Evolutionary conservation across 2,113 vertebrate species (phyloP).

Genomic region (Columbina picui): DNA sequence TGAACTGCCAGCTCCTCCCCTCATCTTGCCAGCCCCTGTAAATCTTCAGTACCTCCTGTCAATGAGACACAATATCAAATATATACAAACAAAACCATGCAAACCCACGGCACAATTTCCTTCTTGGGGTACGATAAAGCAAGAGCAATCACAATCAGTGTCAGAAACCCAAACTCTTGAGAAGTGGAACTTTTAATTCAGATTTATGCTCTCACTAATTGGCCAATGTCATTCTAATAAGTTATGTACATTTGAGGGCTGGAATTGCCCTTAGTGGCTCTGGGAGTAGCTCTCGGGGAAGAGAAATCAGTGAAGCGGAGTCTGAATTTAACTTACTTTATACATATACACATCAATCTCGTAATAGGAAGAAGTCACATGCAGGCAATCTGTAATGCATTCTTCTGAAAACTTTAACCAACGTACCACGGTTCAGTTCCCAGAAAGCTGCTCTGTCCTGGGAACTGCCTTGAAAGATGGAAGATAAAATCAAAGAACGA

Average conservation of each 20-base stretch:
- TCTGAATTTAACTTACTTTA: background rate
- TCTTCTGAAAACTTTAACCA: background rate
- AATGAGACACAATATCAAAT: background rate
- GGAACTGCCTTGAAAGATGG: background rate
- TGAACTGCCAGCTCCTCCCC: background rate
- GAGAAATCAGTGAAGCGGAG: background rate
- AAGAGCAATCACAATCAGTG: rapidly evolving
- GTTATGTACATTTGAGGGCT: background rate
- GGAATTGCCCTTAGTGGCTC: background rate
- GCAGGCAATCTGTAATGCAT: background rate
- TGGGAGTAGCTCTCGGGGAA: background rate
- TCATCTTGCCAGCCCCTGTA: background rate
- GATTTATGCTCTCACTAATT: background rate
- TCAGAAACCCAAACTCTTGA: background rate
- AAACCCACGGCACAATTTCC: background rate
- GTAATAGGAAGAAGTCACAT: background rate
- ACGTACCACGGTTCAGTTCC: background rate
- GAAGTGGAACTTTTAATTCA: background rate
- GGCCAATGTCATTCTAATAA: background rate
- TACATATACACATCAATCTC: background rate
- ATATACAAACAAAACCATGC: background rate
- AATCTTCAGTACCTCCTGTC: background rate
- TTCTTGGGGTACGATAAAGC: background rate
- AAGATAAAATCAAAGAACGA: background rate
- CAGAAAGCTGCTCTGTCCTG: background rate